These are phyloP conservation scores for Geophilus truncorum DNA, from an alignment of 2,888 invertebrate species.

Conservation along the genomic window DNA sequence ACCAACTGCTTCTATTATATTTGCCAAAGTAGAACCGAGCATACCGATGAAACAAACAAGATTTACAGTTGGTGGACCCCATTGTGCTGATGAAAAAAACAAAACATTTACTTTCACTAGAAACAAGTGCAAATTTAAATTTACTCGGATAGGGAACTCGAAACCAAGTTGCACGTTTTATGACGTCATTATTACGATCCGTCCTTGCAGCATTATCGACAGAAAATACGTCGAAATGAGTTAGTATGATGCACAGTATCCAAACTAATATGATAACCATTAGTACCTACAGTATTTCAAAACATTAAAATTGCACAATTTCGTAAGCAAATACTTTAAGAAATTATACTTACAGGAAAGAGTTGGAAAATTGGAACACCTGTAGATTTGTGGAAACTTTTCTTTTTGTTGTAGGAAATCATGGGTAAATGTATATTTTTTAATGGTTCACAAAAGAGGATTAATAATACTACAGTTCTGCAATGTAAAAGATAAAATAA, in stretches of 20 bases:
- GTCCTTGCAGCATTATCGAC: conserved; percentile 66
- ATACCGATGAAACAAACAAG: conserved; percentile 66
- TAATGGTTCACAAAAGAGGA: conserved; percentile 74
- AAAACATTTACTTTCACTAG: too few relatives aligned
- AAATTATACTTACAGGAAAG: conserved; percentile 72
- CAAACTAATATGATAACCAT: conserved; percentile 71
- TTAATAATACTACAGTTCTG: conserved; percentile 69
- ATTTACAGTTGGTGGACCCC: conserved; percentile 68
- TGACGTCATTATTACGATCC: conserved; percentile 64
- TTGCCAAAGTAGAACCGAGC: conserved; percentile 70
- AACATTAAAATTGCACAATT: too few relatives aligned
- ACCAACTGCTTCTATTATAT: conserved; percentile 76
- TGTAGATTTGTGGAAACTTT: conserved; percentile 55
- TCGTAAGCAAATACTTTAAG: too few relatives aligned
- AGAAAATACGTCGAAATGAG: conserved; percentile 59
- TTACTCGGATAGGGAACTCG: conserved; percentile 71
- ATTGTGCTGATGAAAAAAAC: too few relatives aligned
- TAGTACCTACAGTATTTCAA: conserved; percentile 55
- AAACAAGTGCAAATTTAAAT: too few relatives aligned
- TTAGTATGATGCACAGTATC: conserved; percentile 66
- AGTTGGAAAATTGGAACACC: conserved; percentile 71
- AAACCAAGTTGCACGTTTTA: conserved; percentile 72
- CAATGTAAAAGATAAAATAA: conserved; percentile 39
- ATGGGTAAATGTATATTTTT: conserved; percentile 61
- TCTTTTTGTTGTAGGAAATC: conserved; percentile 55